Conservation (phyloP, 2,888 invertebrate genomes). For the Dorcus parallelipipedus region DNA sequence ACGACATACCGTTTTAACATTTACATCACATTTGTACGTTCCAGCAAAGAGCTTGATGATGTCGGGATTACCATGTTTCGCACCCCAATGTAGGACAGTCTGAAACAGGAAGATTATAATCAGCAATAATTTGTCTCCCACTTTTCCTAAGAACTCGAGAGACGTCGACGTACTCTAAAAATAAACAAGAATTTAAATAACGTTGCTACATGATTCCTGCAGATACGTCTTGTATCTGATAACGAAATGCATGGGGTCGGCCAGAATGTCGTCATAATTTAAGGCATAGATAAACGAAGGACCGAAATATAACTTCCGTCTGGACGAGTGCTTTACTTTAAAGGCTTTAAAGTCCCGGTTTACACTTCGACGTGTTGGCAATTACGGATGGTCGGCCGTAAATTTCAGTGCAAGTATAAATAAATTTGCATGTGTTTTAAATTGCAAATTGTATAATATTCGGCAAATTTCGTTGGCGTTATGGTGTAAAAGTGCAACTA, state of each 20-base stretch:
- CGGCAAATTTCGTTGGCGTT: constrained; percentile 13
- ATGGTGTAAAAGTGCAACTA: constrained; percentile 6
- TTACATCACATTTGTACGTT: constrained; percentile 77
- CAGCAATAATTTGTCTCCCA: constrained; percentile 19
- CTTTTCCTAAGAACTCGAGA: constrained; percentile 5
- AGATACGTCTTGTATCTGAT: constrained; percentile 40
- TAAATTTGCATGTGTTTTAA: constrained; percentile 22
- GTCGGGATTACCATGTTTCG: constrained; percentile 89
- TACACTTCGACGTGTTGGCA: constrained; percentile 33
- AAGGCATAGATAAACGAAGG: constrained; percentile 23
- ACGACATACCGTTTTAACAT: constrained; percentile 77
- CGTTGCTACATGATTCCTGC: constrained; percentile 35
- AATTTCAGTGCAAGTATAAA: constrained; percentile 15
- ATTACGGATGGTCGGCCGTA: constrained; percentile 29
- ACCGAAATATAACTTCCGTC: constrained; percentile 22
- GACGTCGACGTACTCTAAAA: constrained; percentile 10
- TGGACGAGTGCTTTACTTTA: constrained; percentile 1
- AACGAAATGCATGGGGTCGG: constrained; percentile 32
- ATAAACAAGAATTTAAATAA: constrained; percentile 29
- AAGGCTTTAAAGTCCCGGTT: constrained; percentile 26
- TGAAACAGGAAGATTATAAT: constrained; percentile 50
- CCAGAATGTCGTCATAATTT: constrained; percentile 27
- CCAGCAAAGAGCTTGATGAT: constrained; percentile 90
- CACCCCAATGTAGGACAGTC: constrained; percentile 96
- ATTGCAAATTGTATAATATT: constrained; percentile 26